Evolutionary conservation across 2,113 vertebrate species (phyloP), one percentile per base, ranked within the genome.

Genomic region (Odocoileus virginianus): DNA sequence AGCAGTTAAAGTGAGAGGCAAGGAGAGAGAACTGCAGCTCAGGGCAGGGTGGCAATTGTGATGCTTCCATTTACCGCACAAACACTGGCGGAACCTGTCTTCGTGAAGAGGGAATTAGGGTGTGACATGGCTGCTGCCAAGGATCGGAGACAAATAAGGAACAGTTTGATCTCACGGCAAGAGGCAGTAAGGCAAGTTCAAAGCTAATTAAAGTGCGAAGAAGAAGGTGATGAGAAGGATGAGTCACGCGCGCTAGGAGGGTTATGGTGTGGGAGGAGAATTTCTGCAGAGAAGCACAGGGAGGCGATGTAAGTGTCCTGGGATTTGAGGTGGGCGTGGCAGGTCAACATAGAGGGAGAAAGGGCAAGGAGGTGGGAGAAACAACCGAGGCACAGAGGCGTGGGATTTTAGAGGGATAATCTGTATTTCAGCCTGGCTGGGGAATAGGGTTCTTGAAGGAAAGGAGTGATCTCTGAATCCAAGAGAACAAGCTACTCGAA

Each of bases 11-110:
- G 28, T 19, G 58, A 81, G 71, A 27, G 28, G 6, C 11, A 2
- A 12, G 1, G 30, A 52, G 30, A 19, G 36, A 28, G 27, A 13
- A 27, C 0, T 23, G 9, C 58, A 47, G 36, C 27, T 12, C 0
- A 0, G 27, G 23, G 27, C 7, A n/a, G 47, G 7, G 27, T 4
- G 45, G n/a, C 23, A 8, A 54, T 0, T 2, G 36, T 3, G 28
- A 45, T 52, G 21, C n/a, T n/a, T 5, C 3, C 3, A 2, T 10
- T 6, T 33, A 15, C 6, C 12, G 54, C 13, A 3, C 27, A 4
- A 28, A 19, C 8, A 11, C 19, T 8, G 11, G 30, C 43, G 28
- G 52, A 85, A 8, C 36, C 1, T 84, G 79, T 28, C n/a, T 43
- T 64, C 23, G 47, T 57, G 85, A 64, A 67, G 36, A 52, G 47